These are phyloP conservation scores for Caenorhabditis inopinata DNA, from an alignment of 1,140 invertebrate species.

Conservation along the genomic window DNA sequence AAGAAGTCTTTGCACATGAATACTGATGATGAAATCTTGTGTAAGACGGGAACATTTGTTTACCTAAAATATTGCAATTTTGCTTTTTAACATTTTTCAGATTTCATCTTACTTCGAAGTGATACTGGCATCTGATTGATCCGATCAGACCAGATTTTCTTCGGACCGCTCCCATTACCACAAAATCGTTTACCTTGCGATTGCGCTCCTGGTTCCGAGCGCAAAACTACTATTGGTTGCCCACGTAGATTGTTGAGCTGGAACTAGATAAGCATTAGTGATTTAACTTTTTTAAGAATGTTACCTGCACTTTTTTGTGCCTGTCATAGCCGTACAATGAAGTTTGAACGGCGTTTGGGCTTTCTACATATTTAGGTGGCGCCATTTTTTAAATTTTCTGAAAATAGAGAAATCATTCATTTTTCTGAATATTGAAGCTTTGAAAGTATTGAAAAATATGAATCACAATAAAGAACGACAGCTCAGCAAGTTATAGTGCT, in stretches of 20 bases:
- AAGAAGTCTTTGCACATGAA: not conserved
- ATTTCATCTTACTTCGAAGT: not conserved
- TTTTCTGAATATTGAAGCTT: too few relatives aligned
- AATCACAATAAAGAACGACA: too few relatives aligned
- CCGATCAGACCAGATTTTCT: not conserved
- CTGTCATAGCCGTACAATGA: not conserved
- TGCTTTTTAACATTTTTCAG: not conserved
- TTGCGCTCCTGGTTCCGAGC: not conserved
- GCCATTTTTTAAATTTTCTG: not conserved
- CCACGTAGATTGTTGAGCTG: slow-evolving; percentile 6
- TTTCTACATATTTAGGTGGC: not conserved
- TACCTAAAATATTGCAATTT: not conserved
- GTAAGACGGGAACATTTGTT: not conserved
- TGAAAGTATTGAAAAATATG: too few relatives aligned
- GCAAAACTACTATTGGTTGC: not conserved
- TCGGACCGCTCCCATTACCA: too few relatives aligned
- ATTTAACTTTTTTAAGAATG: too few relatives aligned
- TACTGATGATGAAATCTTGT: slow-evolving; percentile 18
- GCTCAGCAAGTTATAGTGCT: too few relatives aligned
- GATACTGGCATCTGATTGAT: not conserved
- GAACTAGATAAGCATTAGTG: not conserved
- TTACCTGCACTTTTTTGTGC: not conserved
- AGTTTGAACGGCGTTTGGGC: not conserved
- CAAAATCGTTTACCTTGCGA: not conserved
- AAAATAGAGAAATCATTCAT: too few relatives aligned